Percentiles rank a stretch among this genome's conserved stretches.
phyloP scores from a whole-genome alignment of 2,888 invertebrate species.

The Parasteatoda lunata region DNA sequence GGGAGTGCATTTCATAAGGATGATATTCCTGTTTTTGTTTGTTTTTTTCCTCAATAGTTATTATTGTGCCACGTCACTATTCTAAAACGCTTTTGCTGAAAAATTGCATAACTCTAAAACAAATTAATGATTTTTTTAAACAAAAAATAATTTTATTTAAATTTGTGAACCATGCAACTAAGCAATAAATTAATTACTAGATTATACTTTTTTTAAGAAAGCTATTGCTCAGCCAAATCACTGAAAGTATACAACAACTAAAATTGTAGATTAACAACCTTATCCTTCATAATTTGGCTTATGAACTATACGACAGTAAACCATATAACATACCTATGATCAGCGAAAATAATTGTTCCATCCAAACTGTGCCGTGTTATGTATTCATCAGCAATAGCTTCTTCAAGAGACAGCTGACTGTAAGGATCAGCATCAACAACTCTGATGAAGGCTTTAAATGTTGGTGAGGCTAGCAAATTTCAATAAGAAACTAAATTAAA shows the following conservation, averaged over 20 bases:
- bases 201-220: background rate
- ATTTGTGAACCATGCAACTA: too few species aligned
- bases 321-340: slow-evolving; percentile 79
- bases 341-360: slow-evolving; percentile 91
- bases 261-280: background rate
- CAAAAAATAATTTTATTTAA: too few species aligned
- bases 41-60: too few species aligned
- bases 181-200: too few species aligned
- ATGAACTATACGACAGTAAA: background rate
- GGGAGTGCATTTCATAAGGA: too few species aligned
- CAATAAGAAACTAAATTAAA: too few species aligned
- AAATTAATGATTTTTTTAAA: too few species aligned
- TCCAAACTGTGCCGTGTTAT: slow-evolving; percentile 91
- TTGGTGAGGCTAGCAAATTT: slow-evolving; percentile 19
- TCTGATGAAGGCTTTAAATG: slow-evolving; percentile 69
- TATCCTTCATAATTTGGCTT: too few species aligned
- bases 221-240: background rate
- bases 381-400: slow-evolving; percentile 83
- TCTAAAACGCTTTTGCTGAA: too few species aligned
- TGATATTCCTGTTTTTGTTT: too few species aligned
- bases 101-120: too few species aligned
- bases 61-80: too few species aligned
- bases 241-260: background rate
- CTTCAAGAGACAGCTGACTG: slow-evolving; percentile 69
- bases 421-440: slow-evolving; percentile 67